Evolutionary conservation across 2,113 vertebrate genomes (phyloP), one percentile per base, ranked within the genome.

Genomic region (Neogobius melanostomus): DNA sequence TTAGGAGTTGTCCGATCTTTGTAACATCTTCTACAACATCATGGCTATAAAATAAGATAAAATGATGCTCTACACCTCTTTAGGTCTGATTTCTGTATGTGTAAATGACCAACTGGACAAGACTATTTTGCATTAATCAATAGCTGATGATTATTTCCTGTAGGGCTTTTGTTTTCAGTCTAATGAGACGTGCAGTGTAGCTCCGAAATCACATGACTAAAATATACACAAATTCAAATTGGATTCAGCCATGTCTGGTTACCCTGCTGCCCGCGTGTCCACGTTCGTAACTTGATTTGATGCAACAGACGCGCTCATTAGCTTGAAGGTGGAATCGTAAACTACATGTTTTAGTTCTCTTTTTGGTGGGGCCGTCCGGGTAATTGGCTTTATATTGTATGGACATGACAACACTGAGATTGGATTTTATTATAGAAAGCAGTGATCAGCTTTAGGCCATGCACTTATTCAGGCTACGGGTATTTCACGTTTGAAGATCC

Each of bases 341-440:
- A 45, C n/a, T 14, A 61, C 59, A 15, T 43, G 57, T 60, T 43
- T 60, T 60, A 60, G 11, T 60, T 4, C 28, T 60, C 56, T 59
- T 42, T 51, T 59, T 36, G 16, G 59, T n/a, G 59, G 59, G 15
- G 42, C 42, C n/a, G 44, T 43, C 59, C 44, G 59, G 59, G 42
- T 61, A 61, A 61, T 61, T 61, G 59, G 59, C 1, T 42, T 42
- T n/a, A 15, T 61, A 61, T 61, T 44, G 59, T 61, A n/a, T 45
- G 15, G 59, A 61, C 59, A 45, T 5, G 15, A 51, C 12, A 51
- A 51, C 49, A 51, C 15, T 51, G 14, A 43, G 42, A 61, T 61
- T 45, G 59, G 42, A 8, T 44, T 42, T 61, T 61, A n/a, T 44
- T 61, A 61, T 61, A 42, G 2, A 8, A 2, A 2, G 42, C 42